Percentiles rank a stretch among this genome's conserved stretches.
Conservation (phyloP, 2,888 invertebrate species). For the Zaprionus obscuricornis region DNA sequence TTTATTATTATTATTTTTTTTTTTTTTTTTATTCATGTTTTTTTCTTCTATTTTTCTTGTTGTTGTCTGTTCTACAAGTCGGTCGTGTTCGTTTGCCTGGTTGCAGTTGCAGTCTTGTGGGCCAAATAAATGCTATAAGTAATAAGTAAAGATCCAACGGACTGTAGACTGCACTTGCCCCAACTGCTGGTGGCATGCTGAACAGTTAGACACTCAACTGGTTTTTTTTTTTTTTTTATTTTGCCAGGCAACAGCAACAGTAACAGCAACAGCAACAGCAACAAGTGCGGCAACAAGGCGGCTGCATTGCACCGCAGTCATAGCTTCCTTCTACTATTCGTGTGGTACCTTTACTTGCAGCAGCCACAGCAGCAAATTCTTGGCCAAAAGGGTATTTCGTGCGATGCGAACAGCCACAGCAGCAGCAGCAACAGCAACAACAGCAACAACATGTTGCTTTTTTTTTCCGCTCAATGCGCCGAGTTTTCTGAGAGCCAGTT, state of each 20-base stretch:
- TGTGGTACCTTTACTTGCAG: conserved; percentile 61
- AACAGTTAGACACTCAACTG: conserved; percentile 74
- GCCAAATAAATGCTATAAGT: conserved; percentile 75
- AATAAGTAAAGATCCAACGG: conserved; percentile 71
- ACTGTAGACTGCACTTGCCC: conserved; percentile 40
- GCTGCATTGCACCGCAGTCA: conserved; percentile 36
- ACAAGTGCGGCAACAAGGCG: conserved; percentile 36
- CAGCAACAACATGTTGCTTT: conserved; percentile 51
- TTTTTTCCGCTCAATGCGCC: conserved; percentile 68
- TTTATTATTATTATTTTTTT: conserved; percentile 12
- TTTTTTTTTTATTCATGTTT: conserved; percentile 3
- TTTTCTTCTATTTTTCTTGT: conserved; percentile 9
- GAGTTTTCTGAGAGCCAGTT: conserved; percentile 66
- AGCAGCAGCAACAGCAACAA: conserved; percentile 28
- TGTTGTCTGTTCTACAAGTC: conserved; percentile 51
- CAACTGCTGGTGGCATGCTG: conserved; percentile 22
- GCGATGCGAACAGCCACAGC: conserved; percentile 54
- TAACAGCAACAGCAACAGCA: conserved; percentile 33
- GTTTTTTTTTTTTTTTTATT: no score
- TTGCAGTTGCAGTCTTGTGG: conserved; percentile 71
- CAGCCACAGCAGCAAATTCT: conserved; percentile 64
- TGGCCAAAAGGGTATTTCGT: conserved; percentile 79
- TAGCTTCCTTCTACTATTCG: conserved; percentile 57
- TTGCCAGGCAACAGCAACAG: conserved; percentile 35
- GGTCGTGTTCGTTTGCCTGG: conserved; percentile 60